phyloP scores from a whole-genome alignment of 2,113 vertebrate species.

The Oxygymnocypris stewartii region DNA sequence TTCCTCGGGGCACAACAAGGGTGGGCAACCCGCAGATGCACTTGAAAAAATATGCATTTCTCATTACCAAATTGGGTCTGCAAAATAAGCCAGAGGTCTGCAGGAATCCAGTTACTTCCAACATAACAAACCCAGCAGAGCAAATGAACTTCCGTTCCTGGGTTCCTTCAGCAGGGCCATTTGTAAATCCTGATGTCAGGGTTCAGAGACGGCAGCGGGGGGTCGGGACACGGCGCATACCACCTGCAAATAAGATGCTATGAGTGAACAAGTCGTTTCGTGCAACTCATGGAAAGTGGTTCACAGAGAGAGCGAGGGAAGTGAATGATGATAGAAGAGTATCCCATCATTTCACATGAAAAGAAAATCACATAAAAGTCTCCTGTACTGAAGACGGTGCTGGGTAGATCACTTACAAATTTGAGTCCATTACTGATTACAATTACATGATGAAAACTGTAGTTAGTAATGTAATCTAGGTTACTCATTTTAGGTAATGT shows the following conservation, averaged over 20 bases:
- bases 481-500: too few species aligned
- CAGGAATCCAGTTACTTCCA: slow-evolving; percentile 71
- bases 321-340: background rate
- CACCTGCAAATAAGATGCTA: background rate
- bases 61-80: slow-evolving; percentile 80
- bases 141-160: slow-evolving; percentile 73
- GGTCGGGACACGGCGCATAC: background rate
- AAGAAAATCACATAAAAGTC: background rate
- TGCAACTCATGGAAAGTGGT: background rate
- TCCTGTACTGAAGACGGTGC: background rate
- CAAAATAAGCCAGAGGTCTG: slow-evolving; percentile 70
- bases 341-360: background rate
- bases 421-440: too few species aligned
- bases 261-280: background rate
- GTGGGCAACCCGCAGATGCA: slow-evolving; percentile 68
- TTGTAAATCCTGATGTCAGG: slow-evolving; percentile 72
- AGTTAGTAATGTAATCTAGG: too few species aligned
- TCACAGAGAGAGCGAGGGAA: background rate
- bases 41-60: slow-evolving; percentile 68
- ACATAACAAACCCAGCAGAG: slow-evolving; percentile 65
- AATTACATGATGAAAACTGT: too few species aligned
- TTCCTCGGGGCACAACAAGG: slow-evolving; percentile 62
- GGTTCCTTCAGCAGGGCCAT: slow-evolving; percentile 70
- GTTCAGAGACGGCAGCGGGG: slow-evolving; percentile 59
- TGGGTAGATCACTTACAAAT: background rate